Evolutionary conservation across 2,888 invertebrate genomes (phyloP).

Genomic region (Polydrusus tereticollis): DNA sequence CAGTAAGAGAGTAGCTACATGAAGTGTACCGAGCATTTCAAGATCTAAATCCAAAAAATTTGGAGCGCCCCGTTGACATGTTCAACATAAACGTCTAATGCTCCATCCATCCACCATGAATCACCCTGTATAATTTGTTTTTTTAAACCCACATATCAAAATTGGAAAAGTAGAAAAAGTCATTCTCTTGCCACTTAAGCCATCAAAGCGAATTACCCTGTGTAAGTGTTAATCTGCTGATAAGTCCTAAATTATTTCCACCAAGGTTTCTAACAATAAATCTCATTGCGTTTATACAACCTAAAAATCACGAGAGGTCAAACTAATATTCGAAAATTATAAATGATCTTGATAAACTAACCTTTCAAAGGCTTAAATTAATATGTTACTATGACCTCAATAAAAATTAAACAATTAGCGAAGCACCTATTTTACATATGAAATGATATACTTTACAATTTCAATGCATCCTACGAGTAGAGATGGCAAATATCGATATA

Average conservation of each 20-base stretch:
- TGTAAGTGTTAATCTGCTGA: background rate
- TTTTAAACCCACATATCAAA: too few species aligned
- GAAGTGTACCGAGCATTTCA: too few species aligned
- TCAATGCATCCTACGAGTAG: slow-evolving; percentile 6
- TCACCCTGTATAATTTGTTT: too few species aligned
- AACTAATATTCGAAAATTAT: slow-evolving; percentile 23
- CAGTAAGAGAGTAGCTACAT: too few species aligned
- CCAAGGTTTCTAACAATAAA: slow-evolving; percentile 5
- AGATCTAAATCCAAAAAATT: too few species aligned
- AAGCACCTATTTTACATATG: background rate
- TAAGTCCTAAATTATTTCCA: background rate
- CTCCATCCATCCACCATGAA: too few species aligned
- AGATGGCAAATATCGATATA: too few species aligned
- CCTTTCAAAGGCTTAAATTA: slow-evolving; percentile 14
- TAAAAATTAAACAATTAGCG: slow-evolving; percentile 9
- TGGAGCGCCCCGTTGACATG: too few species aligned
- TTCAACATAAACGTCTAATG: too few species aligned
- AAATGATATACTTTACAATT: slow-evolving; percentile 6
- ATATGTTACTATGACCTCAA: slow-evolving; percentile 14
- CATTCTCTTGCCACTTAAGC: too few species aligned
- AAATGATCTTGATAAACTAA: slow-evolving; percentile 14
- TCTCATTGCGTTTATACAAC: background rate
- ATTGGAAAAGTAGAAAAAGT: too few species aligned
- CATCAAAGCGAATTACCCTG: too few species aligned
- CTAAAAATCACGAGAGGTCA: slow-evolving; percentile 17